Conservation (phyloP, 2,888 invertebrate genomes). For the Eupithecia pulchellata region DNA sequence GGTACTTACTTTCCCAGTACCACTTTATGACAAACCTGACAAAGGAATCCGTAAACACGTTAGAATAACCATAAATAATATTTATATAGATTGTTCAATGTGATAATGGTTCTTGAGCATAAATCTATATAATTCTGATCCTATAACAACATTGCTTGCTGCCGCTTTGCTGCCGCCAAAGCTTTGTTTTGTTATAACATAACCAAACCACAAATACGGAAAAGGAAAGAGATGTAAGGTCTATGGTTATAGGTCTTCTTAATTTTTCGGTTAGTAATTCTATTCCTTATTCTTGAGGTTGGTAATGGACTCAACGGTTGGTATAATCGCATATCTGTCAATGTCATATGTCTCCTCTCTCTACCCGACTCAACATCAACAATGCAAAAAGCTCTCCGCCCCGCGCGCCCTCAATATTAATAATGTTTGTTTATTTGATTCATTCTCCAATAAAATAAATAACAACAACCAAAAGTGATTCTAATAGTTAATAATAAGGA, state of each 20-base stretch:
- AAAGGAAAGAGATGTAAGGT: neutral
- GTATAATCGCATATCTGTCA: slow-evolving; percentile 4
- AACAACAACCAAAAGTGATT: neutral
- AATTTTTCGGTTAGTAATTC: neutral
- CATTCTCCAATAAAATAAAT: neutral
- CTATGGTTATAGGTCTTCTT: neutral
- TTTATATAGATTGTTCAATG: no score
- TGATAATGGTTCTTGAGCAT: no score
- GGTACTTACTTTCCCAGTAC: no score
- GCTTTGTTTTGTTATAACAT: no score
- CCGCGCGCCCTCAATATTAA: neutral
- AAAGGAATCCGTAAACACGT: no score
- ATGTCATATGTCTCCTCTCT: neutral
- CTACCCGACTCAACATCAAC: neutral
- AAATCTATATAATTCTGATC: no score
- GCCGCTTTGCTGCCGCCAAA: no score
- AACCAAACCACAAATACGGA: no score
- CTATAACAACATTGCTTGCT: no score
- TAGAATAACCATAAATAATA: no score
- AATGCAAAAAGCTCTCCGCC: neutral
- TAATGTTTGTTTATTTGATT: neutral
- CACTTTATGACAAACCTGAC: no score
- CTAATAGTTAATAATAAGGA: neutral
- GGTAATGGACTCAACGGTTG: slow-evolving; percentile 2
- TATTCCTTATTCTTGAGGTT: no score